Evolutionary conservation across 2,888 invertebrate genomes (phyloP).

Genomic region (Philaethria dido): DNA sequence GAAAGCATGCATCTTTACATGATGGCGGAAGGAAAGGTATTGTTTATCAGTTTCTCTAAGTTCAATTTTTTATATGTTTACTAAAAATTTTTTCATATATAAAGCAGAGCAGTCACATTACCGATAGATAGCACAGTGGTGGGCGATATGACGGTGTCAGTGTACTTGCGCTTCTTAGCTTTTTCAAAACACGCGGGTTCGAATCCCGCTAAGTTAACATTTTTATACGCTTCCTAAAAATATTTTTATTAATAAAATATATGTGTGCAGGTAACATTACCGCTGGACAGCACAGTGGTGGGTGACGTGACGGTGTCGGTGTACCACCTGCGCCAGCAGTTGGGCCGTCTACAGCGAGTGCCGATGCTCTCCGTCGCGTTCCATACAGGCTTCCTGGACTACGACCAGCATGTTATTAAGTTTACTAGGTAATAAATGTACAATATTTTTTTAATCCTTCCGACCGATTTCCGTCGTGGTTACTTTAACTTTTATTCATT

Average conservation of each 20-base stretch:
- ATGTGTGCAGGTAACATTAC: conserved; percentile 76
- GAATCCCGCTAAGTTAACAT: no score
- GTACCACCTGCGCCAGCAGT: conserved; percentile 94
- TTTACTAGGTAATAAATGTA: conserved; percentile 90
- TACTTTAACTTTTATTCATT: no score
- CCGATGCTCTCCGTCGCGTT: conserved; percentile 95
- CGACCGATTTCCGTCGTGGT: no score
- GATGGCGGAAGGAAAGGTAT: conserved; percentile 88
- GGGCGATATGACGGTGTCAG: conserved; percentile 88
- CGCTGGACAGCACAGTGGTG: conserved; percentile 89
- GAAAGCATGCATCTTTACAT: conserved; percentile 92
- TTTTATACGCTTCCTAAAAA: no score
- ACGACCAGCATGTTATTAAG: conserved; percentile 89
- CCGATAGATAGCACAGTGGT: conserved; percentile 90
- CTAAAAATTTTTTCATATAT: background rate
- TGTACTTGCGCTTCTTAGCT: no score
- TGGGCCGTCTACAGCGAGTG: conserved; percentile 91
- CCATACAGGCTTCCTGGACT: conserved; percentile 93
- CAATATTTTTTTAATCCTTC: no score
- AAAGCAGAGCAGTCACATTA: no score
- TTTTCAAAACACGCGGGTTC: no score
- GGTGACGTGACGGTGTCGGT: conserved; percentile 94
- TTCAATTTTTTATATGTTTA: background rate
- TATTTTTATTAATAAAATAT: conserved; percentile 53
- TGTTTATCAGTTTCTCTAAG: background rate